Percentiles rank a stretch among this genome's conserved stretches.
These are phyloP conservation scores for Saccopteryx leptura DNA, from an alignment of 2,113 vertebrate species.

Conservation along the genomic window DNA sequence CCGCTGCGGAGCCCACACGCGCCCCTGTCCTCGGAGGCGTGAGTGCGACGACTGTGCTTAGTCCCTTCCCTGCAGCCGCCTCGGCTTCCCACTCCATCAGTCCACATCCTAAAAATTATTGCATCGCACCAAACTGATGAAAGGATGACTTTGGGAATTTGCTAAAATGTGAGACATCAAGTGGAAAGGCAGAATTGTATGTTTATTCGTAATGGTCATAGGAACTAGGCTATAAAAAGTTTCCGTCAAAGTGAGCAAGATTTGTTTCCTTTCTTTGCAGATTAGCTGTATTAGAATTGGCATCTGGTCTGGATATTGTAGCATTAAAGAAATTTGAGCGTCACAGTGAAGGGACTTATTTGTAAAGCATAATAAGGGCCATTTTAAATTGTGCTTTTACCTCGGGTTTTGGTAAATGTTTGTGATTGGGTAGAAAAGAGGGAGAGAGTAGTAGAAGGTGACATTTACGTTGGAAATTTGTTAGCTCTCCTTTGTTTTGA, in stretches of 20 bases:
- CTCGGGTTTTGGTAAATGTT: neutral
- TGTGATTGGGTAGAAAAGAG: neutral
- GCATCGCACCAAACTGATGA: neutral
- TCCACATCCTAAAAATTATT: neutral
- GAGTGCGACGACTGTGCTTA: neutral
- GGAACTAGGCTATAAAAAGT: neutral
- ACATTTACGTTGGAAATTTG: neutral
- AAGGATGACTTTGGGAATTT: neutral
- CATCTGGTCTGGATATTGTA: neutral
- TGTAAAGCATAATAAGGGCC: neutral
- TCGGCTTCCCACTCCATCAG: neutral
- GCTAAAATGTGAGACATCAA: neutral
- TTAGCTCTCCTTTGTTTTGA: slow-evolving; percentile 37
- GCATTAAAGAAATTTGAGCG: neutral
- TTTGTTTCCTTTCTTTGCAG: neutral
- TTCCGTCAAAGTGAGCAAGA: neutral
- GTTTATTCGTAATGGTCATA: neutral
- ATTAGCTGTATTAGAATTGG: neutral
- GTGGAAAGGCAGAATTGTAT: neutral
- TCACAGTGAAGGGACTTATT: neutral
- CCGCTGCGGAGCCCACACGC: neutral
- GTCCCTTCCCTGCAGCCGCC: too few species aligned
- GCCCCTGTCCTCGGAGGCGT: neutral
- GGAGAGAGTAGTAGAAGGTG: neutral
- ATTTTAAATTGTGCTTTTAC: neutral